phyloP scores from a whole-genome alignment of 2,797 vertebrate species.

The Spondyliosoma cantharus region DNA sequence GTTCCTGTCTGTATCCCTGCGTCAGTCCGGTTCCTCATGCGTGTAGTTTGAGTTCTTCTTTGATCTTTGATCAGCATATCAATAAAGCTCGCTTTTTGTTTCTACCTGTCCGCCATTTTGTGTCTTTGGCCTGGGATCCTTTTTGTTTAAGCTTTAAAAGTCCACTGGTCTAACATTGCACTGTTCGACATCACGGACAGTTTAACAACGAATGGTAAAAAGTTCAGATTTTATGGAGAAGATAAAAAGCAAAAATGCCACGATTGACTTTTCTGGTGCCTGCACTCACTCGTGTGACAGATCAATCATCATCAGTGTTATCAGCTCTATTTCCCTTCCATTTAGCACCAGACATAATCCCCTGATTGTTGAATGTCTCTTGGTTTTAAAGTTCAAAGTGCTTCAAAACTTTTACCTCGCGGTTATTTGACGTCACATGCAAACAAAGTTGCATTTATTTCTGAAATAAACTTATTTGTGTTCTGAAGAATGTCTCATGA shows the following conservation, averaged over 20 bases:
- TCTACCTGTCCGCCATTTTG: no score
- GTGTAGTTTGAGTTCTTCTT: no score
- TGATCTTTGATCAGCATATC: no score
- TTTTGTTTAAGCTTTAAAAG: no score
- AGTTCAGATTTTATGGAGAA: background rate
- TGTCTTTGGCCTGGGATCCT: no score
- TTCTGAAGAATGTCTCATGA: background rate
- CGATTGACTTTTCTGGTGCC: no score
- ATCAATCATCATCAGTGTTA: background rate
- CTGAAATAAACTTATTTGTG: background rate
- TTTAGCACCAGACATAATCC: background rate
- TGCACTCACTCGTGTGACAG: background rate
- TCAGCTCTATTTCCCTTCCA: background rate
- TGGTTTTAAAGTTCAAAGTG: background rate
- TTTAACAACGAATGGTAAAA: no score
- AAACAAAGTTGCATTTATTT: background rate
- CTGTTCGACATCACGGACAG: no score
- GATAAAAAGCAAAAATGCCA: background rate
- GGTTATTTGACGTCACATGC: background rate
- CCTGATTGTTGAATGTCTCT: background rate
- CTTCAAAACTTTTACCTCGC: background rate
- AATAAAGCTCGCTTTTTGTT: no score
- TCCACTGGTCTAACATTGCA: no score
- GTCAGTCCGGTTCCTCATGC: no score
- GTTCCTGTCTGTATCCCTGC: no score